A percentile compares a stretch with the other conserved stretches of the same genome.
Evolutionary conservation across 2,888 invertebrate species (phyloP).

Genomic region (Sipha maydis): DNA sequence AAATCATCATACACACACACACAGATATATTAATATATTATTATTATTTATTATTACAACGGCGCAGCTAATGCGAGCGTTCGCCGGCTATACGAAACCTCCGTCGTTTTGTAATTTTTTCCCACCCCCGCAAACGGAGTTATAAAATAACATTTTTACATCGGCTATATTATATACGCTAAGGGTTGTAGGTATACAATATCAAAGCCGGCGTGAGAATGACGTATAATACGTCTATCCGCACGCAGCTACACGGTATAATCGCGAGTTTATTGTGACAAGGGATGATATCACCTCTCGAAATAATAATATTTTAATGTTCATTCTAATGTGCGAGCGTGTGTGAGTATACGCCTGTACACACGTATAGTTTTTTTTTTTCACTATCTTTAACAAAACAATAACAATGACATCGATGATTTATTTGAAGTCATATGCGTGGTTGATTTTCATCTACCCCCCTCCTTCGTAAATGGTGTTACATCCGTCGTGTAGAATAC

Average conservation of each 20-base stretch:
- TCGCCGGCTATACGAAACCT: not conserved
- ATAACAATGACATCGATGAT: slow-evolving; percentile 41
- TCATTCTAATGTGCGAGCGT: not conserved
- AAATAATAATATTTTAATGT: not conserved
- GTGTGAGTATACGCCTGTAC: too few species aligned
- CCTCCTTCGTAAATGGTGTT: not conserved
- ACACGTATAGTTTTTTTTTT: not conserved
- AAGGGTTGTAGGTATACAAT: slow-evolving; percentile 1
- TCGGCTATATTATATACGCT: not conserved
- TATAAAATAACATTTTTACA: slow-evolving; percentile 44
- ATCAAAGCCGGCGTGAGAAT: slow-evolving; percentile 29
- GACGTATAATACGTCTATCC: not conserved
- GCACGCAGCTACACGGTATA: not conserved
- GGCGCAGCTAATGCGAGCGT: not conserved
- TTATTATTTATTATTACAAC: not conserved
- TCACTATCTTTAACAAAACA: not conserved
- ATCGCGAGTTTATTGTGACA: slow-evolving; percentile 47
- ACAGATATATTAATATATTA: not conserved
- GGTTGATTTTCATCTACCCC: slow-evolving; percentile 12
- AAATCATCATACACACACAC: not conserved
- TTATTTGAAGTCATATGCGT: slow-evolving; percentile 18
- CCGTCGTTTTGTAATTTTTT: not conserved
- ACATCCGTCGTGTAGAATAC: slow-evolving; percentile 25
- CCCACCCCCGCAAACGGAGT: slow-evolving; percentile 4
- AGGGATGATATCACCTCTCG: not conserved